Conservation (phyloP, 2,888 invertebrate genomes). For the Tiphia femorata region DNA sequence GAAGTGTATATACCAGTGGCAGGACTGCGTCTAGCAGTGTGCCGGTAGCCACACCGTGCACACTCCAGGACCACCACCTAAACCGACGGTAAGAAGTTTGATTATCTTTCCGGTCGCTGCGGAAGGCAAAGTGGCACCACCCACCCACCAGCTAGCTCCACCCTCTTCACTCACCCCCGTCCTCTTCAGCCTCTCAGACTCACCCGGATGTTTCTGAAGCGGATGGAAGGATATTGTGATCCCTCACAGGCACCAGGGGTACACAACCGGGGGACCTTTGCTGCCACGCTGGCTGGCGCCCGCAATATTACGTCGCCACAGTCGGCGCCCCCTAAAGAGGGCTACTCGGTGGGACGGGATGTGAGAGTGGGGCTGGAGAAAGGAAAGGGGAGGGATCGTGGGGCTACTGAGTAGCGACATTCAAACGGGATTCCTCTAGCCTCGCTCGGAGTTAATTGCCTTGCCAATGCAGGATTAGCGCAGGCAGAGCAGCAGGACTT, state of each 20-base stretch:
- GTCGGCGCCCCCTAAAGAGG: not conserved
- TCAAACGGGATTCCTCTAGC: conserved; percentile 49
- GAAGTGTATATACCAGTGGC: conserved; percentile 2
- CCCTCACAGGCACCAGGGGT: conserved; percentile 31
- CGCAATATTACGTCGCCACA: conserved; percentile 47
- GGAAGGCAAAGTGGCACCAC: conserved; percentile 26
- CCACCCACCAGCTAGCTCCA: no score
- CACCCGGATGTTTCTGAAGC: conserved; percentile 29
- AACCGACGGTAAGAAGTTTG: conserved; percentile 46
- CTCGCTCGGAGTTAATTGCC: conserved; percentile 58
- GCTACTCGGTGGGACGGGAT: not conserved
- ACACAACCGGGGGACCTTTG: conserved; percentile 12
- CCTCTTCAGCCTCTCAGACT: no score
- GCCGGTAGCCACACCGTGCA: not conserved
- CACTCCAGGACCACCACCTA: conserved; percentile 11
- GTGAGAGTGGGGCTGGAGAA: conserved; percentile 5
- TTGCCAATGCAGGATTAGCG: conserved; percentile 61
- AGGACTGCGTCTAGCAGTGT: conserved; percentile 2
- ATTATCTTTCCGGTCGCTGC: conserved; percentile 47
- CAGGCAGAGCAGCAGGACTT: conserved; percentile 38
- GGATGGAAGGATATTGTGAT: conserved; percentile 51
- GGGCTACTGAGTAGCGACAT: conserved; percentile 20
- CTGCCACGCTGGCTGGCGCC: conserved; percentile 18
- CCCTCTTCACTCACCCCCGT: no score
- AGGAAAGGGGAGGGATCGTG: conserved; percentile 5